Base-by-base conservation (phyloP, 2,113 vertebrate species). In the Aramus guarauna region DNA sequence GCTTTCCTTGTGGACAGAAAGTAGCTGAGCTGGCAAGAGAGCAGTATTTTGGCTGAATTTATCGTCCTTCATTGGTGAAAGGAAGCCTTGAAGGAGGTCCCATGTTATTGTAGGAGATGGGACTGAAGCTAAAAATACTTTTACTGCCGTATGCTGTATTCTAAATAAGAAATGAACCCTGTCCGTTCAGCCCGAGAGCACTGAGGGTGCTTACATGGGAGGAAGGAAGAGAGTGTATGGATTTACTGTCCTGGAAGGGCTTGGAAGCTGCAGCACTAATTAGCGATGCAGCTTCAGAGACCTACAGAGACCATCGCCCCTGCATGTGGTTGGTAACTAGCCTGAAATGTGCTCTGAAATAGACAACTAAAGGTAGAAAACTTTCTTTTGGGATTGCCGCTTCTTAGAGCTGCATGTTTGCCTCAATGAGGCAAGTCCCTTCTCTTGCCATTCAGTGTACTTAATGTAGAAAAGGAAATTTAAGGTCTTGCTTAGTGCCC, bases 41-140 rank as follows among this genome's bases (percentile, higher is more conserved):
- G 72, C 58, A 76, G 84, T 77, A 79, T 62, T 90, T 78, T 90
- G 71, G 23, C 60, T 86, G 79, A 58, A 13, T 64, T 89, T 68
- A 17, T 76, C 41, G 12, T 34, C 43, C 27, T n/a, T 60, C n/a
- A 5, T 5, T 87, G 66, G n/a, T 59, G 77, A 90, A 68, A 72
- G 45, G 48, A 92, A 66, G 53, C 91, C 77, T 91, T 79, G 86
- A 85, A 74, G 83, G n/a, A 92, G 45, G 58, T 87, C 81, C 56
- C n/a, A 0, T 55, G 21, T 64, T 91, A 52, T 66, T 69, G 88
- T 2, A 71, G 69, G 83, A 86, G 83, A 82, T 89, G 77, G 9
- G 66, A 72, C 43, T 85, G 62, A 58, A 90, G 86, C 76, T 96
- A 95, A 95, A 95, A 95, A 91, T 87, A 91, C 45, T 85, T 90